Evolutionary conservation across 2,888 invertebrate genomes (phyloP), one percentile per base, ranked within the genome.

Genomic region (Drosophila recens): DNA sequence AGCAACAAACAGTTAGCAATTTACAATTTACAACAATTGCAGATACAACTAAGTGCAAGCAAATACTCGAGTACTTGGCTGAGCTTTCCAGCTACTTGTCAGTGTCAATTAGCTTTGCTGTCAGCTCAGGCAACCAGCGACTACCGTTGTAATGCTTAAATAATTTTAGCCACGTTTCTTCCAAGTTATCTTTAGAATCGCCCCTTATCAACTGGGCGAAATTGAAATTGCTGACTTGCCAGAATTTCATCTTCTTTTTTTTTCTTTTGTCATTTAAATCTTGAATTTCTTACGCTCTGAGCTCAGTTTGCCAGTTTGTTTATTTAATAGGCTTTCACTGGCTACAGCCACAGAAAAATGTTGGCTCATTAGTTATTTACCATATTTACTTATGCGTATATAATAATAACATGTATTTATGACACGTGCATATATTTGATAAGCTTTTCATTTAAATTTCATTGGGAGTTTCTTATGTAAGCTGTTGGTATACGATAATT

Each of bases 301-400:
- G 34, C 23, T 20, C 20, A 49, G 17, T 33, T 17, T 2, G 9
- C 17, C 17, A 20, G 53, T 40, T 42, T 20, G 64, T 48, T 67
- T 38, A 46, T 51, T 64, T 66, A 15, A 54, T 70, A 36, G 67
- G 67, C 86, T 83, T 80, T 83, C 82, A 74, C 83, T 72, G 43
- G 20, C 40, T 33, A 49, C 48, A 58, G 67, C 52, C 34, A 45
- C 40, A 30, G 11, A 15, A n/a, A 72, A 72, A 76, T 75, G 59
- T 56, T 75, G n/a, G 20, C 51, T 54, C 20, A 43, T 68, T 61
- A 53, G 33, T 53, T 52, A 38, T n/a, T 48, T 62, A 64, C 65
- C 40, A 54, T 70, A 75, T 72, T 75, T 54, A 73, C 59, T 63
- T 64, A 82, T 80, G 66, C 67, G 15, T 52, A 33, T 30, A 23